Conservation (phyloP, 2,888 invertebrate species). For the Bruchidius siliquastri region DNA sequence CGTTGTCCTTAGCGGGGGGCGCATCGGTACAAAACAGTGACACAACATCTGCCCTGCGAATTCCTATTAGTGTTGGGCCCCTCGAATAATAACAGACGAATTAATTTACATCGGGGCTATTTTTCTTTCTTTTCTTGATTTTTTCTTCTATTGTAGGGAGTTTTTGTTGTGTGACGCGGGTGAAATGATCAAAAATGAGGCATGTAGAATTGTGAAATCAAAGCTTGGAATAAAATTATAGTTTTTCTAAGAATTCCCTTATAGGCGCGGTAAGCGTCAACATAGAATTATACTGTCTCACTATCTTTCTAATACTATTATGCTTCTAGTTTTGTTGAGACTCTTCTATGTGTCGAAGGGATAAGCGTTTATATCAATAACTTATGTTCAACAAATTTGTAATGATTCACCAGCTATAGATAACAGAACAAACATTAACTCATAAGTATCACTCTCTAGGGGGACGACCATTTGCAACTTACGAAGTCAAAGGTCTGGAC, state of each 20-base stretch:
- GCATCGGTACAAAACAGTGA: constrained; percentile 34
- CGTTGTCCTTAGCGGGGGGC: constrained; percentile 36
- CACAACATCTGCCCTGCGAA: constrained; percentile 45
- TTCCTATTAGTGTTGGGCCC: constrained; percentile 34
- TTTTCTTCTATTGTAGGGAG: constrained; percentile 8
- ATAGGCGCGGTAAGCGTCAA: not conserved
- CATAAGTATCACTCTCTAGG: too few relatives aligned
- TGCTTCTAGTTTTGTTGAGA: too few relatives aligned
- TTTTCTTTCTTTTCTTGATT: constrained; percentile 13
- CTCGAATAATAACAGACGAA: constrained; percentile 26
- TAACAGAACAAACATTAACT: too few relatives aligned
- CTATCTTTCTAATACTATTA: too few relatives aligned
- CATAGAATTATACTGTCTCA: too few relatives aligned
- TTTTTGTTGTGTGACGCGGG: constrained; percentile 3
- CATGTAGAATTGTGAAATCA: not conserved
- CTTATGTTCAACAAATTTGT: too few relatives aligned
- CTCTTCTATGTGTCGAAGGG: too few relatives aligned
- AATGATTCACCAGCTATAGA: too few relatives aligned
- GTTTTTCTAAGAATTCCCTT: not conserved
- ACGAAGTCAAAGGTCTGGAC: too few relatives aligned
- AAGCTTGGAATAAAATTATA: not conserved
- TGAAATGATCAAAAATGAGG: not conserved
- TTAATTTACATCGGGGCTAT: constrained; percentile 18
- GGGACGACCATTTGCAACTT: too few relatives aligned
- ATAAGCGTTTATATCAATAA: too few relatives aligned